Percentiles rank a stretch among this genome's conserved stretches.
Evolutionary conservation across 1,140 invertebrate genomes (phyloP).

Genomic region (Papilio polytes): DNA sequence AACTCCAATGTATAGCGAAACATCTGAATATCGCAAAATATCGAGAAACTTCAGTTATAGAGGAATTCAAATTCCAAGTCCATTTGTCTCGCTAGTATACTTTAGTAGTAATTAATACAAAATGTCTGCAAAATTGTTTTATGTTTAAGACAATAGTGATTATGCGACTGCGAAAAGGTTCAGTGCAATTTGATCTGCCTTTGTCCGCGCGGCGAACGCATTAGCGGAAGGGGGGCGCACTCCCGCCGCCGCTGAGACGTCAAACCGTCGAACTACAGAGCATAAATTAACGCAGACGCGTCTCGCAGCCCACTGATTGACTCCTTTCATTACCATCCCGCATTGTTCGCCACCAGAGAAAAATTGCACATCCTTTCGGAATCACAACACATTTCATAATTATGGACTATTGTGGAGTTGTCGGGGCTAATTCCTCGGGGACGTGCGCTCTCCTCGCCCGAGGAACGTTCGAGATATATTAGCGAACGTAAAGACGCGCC

Average conservation of each 20-base stretch:
- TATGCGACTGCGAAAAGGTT: conserved; percentile 4
- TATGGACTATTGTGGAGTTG: conserved; percentile 82
- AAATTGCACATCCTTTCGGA: conserved; percentile 75
- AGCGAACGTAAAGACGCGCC: conserved; percentile 59
- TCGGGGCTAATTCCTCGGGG: conserved; percentile 71
- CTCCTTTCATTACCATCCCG: conserved; percentile 79
- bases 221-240: conserved; percentile 50
- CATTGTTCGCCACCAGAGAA: conserved; percentile 77
- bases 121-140: not conserved
- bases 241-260: conserved; percentile 36
- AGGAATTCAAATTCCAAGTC: not conserved
- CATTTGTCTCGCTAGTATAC: not conserved
- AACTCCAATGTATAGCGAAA: not conserved
- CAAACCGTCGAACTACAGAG: conserved; percentile 20
- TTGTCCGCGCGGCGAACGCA: conserved; percentile 58
- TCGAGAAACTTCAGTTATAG: no score
- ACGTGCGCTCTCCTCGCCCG: conserved; percentile 65
- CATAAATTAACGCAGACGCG: conserved; percentile 78
- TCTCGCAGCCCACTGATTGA: conserved; percentile 80
- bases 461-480: conserved; percentile 70
- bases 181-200: conserved; percentile 58
- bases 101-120: not conserved
- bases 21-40: not conserved
- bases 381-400: conserved; percentile 83
- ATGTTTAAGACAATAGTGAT: conserved; percentile 8